Conservation (phyloP, 2,888 invertebrate species). For the Trichogramma dendrolimi region DNA sequence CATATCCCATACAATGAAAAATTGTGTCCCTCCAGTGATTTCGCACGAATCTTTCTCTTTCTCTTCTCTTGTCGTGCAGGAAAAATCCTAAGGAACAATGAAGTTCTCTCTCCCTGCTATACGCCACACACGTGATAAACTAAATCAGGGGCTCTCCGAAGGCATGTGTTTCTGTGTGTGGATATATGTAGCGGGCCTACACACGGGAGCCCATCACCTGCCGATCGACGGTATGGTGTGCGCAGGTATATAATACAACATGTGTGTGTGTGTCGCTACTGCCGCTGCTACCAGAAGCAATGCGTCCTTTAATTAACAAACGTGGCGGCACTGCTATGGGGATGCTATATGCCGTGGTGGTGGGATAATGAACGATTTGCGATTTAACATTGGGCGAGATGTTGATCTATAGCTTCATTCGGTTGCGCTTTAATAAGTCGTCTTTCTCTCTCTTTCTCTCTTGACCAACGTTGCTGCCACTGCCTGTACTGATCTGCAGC, state of each 20-base stretch:
- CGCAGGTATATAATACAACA: not conserved
- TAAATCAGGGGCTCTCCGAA: not conserved
- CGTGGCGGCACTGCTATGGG: not conserved
- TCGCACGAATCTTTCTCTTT: no score
- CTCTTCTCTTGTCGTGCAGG: no score
- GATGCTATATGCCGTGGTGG: not conserved
- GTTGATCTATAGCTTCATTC: slow-evolving; percentile 11
- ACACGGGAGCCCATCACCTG: slow-evolving; percentile 8
- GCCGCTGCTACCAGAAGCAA: slow-evolving; percentile 8
- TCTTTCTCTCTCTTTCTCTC: no score
- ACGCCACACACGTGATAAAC: not conserved
- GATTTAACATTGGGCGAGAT: slow-evolving; percentile 17
- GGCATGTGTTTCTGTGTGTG: not conserved
- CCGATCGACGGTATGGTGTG: slow-evolving; percentile 11
- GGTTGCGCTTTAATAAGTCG: not conserved
- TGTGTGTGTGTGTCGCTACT: slow-evolving; percentile 5
- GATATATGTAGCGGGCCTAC: no score
- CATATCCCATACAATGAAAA: no score
- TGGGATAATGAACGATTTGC: slow-evolving; percentile 9
- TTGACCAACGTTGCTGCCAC: no score
- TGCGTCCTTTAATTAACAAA: slow-evolving; percentile 16
- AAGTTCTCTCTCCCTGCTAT: no score
- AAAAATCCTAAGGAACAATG: no score
- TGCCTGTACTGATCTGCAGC: no score
- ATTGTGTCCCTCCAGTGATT: no score